These are phyloP conservation scores for Aporophyla lueneburgensis DNA, from an alignment of 2,888 invertebrate genomes.

Conservation along the genomic window DNA sequence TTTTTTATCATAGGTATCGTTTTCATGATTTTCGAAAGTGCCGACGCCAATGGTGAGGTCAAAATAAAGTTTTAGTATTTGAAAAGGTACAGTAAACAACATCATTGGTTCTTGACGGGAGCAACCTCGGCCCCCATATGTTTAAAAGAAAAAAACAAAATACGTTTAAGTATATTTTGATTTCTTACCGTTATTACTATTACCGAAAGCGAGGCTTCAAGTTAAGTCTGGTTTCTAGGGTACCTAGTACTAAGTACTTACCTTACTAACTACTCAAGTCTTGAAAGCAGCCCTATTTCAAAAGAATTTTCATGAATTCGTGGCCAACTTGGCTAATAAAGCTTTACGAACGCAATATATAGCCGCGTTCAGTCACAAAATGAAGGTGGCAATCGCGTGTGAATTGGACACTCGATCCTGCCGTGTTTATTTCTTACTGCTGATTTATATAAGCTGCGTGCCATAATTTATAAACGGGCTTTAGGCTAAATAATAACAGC, in stretches of 20 bases:
- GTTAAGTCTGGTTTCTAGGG: too few species aligned
- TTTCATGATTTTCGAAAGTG: too few species aligned
- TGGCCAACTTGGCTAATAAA: constrained; percentile 15
- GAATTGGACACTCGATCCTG: constrained; percentile 22
- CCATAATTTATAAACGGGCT: background rate
- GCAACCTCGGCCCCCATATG: too few species aligned
- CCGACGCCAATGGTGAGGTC: too few species aligned
- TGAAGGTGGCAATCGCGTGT: constrained; percentile 33
- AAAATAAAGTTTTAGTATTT: too few species aligned
- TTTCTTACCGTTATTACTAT: background rate
- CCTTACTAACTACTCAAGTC: too few species aligned
- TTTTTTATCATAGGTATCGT: too few species aligned
- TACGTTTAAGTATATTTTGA: background rate
- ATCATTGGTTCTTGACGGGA: too few species aligned
- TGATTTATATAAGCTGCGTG: constrained; percentile 18
- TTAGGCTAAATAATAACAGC: too few species aligned
- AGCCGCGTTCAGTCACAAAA: background rate
- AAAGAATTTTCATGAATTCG: background rate
- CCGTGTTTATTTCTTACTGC: constrained; percentile 22
- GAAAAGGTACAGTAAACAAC: too few species aligned
- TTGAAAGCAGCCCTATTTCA: background rate
- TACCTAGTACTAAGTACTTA: background rate
- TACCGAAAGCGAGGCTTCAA: background rate
- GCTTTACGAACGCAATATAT: background rate
- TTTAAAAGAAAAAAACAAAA: too few species aligned